Percentiles rank a stretch among this genome's conserved stretches.
Conservation (phyloP, 2,888 invertebrate species). For the Byasa hedistus region DNA sequence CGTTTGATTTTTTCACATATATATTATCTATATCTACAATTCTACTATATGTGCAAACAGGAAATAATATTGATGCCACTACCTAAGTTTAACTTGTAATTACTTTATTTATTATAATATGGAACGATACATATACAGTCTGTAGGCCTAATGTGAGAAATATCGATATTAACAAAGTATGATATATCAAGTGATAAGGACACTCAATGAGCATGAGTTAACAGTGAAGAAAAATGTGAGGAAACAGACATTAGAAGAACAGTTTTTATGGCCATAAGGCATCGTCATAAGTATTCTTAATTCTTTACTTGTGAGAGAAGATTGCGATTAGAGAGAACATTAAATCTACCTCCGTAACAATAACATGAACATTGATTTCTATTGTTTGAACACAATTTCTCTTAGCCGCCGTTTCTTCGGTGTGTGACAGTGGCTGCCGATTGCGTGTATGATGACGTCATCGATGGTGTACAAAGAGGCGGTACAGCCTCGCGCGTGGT, state of each 20-base stretch:
- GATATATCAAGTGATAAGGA: no score
- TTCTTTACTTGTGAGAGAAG: no score
- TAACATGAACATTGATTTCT: background rate
- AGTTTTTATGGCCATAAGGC: no score
- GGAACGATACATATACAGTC: background rate
- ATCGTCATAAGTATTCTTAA: no score
- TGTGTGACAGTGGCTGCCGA: constrained; percentile 30
- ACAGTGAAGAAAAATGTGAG: no score
- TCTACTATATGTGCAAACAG: background rate
- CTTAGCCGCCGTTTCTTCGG: constrained; percentile 3
- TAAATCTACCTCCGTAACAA: no score
- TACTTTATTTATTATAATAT: background rate
- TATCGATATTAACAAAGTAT: no score
- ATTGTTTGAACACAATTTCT: background rate
- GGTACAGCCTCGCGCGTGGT: constrained; percentile 34
- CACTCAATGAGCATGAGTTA: no score
- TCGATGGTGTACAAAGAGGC: constrained; percentile 30
- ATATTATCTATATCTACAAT: background rate
- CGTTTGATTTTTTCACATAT: background rate
- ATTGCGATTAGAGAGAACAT: no score
- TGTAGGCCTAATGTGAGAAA: no score
- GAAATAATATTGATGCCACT: background rate
- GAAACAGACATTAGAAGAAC: no score
- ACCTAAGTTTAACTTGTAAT: background rate
- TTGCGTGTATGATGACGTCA: constrained; percentile 26